Evolutionary conservation across 1,140 invertebrate genomes (phyloP), one percentile per base, ranked within the genome.

Genomic region (Helicorthomorpha holstii): DNA sequence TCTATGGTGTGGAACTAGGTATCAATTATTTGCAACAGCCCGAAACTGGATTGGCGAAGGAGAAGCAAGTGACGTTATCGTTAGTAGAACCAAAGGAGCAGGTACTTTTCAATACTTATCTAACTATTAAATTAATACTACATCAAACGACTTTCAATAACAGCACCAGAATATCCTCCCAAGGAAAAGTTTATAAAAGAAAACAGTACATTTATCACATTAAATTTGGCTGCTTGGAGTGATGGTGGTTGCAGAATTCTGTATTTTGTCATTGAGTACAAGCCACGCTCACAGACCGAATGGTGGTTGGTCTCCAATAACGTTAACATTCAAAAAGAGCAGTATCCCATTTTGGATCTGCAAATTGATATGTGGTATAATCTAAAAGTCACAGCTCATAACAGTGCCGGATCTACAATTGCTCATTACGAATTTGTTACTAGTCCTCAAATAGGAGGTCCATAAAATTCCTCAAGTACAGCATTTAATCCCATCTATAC

Each of bases 321-420:
- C 42, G 59, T 62, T 3, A 50, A 54, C 16, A 52, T 54, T 1
- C 27, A 47, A 14, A 43, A 52, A 41, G 51, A 53, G 10, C 48
- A 56, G 24, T 52, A 41, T 26, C n/a, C 47, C 51, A 52, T 52
- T 41, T 44, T 24, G 4, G 85, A 89, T 53, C 69, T 96, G 14
- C 75, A 78, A 29, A 81, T 89, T 0, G 84, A 79, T n/a, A 86
- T 84, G 0, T 81, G 81, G 61, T 94, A 95, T 66, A 80, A 85
- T 26, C 73, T 90, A 27, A 77, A 80, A 55, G 81, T 94, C 47
- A 85, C 83, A 0, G 90, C 90, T 0, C 80, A 87, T 66, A 95
- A 93, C 66, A 88, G 91, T 64, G 90, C 90, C 0, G 92, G 92
- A 0, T 83, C 82, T 45, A 86, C 85, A 1, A 78, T 82, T 42